Percentiles rank a stretch among this genome's conserved stretches.
These are phyloP conservation scores for Acanthurus tractus DNA, from an alignment of 2,797 vertebrate genomes.

Conservation along the genomic window DNA sequence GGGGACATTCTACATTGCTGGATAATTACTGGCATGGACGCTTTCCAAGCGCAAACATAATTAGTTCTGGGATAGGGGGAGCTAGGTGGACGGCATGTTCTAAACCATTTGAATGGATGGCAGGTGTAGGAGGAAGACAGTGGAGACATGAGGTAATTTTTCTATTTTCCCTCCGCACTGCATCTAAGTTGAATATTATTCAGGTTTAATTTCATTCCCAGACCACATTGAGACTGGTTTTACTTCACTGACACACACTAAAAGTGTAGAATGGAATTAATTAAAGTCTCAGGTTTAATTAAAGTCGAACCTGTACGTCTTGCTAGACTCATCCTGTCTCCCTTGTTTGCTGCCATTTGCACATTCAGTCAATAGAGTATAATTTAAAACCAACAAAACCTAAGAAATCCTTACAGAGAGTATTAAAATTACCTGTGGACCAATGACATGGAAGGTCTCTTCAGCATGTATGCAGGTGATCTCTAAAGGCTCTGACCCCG, in stretches of 20 bases:
- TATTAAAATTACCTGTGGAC: conserved; percentile 90
- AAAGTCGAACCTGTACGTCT: background rate
- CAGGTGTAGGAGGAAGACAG: conserved; percentile 48
- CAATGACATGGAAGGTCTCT: conserved; percentile 97
- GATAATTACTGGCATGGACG: conserved; percentile 79
- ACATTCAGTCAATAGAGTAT: background rate
- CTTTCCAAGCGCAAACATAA: conserved; percentile 80
- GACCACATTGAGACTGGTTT: background rate
- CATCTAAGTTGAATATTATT: conserved; percentile 18
- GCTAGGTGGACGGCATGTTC: conserved; percentile 54
- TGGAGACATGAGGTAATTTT: conserved; percentile 35
- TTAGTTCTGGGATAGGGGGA: conserved; percentile 65
- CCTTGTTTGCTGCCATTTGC: conserved; percentile 1
- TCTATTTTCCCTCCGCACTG: conserved; percentile 26
- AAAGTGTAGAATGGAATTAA: conserved; percentile 23
- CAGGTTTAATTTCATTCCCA: conserved; percentile 35
- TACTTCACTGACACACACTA: conserved; percentile 3
- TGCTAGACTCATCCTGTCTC: background rate
- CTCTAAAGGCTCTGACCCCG: conserved; percentile 95
- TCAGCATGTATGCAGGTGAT: conserved; percentile 97
- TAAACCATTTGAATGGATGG: conserved; percentile 41
- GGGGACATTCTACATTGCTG: conserved; percentile 63
- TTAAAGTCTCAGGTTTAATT: conserved; percentile 25
- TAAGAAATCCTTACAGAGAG: background rate
- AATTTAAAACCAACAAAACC: conserved; percentile 1